phyloP scores from a whole-genome alignment of 2,113 vertebrate species.

The Oriolus oriolus region DNA sequence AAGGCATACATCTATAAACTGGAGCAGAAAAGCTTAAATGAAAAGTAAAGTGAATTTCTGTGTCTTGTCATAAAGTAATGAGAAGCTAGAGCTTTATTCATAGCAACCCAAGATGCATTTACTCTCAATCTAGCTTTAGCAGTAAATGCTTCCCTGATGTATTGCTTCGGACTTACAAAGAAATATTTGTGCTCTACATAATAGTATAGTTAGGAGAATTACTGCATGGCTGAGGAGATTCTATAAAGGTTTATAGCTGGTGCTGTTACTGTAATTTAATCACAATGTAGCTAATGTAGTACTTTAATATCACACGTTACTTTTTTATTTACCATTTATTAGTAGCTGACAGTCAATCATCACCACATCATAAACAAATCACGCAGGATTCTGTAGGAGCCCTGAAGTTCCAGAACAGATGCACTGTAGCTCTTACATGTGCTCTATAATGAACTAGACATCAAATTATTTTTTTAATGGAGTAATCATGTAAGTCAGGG shows the following conservation, averaged over 20 bases:
- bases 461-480: constrained; percentile 57
- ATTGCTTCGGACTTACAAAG: constrained; percentile 80
- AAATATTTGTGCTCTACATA: constrained; percentile 88
- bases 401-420: constrained; percentile 56
- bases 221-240: constrained; percentile 78
- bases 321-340: constrained; percentile 84
- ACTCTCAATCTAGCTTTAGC: constrained; percentile 79
- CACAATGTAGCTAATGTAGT: constrained; percentile 80
- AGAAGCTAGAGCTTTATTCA: constrained; percentile 88
- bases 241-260: constrained; percentile 80
- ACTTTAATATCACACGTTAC: constrained; percentile 75
- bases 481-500: constrained; percentile 30
- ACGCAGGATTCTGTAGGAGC: constrained; percentile 50
- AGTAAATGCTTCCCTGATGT: constrained; percentile 83
- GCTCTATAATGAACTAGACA: constrained; percentile 47
- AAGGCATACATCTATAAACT: constrained; percentile 85
- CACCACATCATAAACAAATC: constrained; percentile 79
- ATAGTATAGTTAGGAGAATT: constrained; percentile 81
- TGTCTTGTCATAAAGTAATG: constrained; percentile 88
- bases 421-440: neutral
- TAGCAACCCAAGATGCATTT: constrained; percentile 77
- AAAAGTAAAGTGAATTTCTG: constrained; percentile 90
- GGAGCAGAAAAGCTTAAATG: constrained; percentile 84
- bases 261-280: constrained; percentile 82
- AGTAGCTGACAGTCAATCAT: constrained; percentile 82